Evolutionary conservation across 1,140 invertebrate genomes (phyloP), one percentile per base, ranked within the genome.

Genomic region (Gryon sp.): DNA sequence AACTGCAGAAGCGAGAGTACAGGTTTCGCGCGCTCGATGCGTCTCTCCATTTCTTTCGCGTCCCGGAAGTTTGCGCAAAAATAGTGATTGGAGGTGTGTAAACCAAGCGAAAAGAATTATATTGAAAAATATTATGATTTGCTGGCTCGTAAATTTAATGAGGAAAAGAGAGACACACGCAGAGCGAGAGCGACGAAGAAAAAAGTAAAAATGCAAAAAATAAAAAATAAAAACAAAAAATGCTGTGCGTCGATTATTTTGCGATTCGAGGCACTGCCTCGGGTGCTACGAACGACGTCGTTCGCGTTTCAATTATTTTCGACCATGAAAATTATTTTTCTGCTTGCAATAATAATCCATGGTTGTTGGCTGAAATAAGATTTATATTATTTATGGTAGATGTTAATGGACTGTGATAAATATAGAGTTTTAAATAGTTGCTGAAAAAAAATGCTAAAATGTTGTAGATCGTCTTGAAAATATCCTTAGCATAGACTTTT

Each of bases 111-210:
- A 65, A 52, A 52, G 43, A 63, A 55, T 75, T 24, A 18, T 30
- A 66, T 75, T 48, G 45, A 60, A 40, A 60, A 75, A 60, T 66
- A 60, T 68, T 62, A 69, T 57, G 46, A 63, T 68, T 76, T 66
- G 72, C 46, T 43, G 38, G 40, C 52, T 75, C 62, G 72, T 68
- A 68, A 75, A 75, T 75, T 68, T 68, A 55, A 75, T 55, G 55
- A 68, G 55, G 43, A 15, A 46, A 46, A 50, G n/a, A n/a, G n/a
- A n/a, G n/a, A n/a, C n/a, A n/a, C n/a, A n/a, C n/a, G n/a, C n/a
- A n/a, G n/a, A n/a, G n/a, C n/a, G n/a, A n/a, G n/a, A n/a, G n/a
- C n/a, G n/a, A n/a, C n/a, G n/a, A n/a, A n/a, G n/a, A n/a, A n/a
- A n/a, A n/a, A n/a, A n/a, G n/a, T n/a, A n/a, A n/a, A n/a, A n/a